Evolutionary conservation across 2,888 invertebrate species (phyloP).

Genomic region (Volucella zonaria): DNA sequence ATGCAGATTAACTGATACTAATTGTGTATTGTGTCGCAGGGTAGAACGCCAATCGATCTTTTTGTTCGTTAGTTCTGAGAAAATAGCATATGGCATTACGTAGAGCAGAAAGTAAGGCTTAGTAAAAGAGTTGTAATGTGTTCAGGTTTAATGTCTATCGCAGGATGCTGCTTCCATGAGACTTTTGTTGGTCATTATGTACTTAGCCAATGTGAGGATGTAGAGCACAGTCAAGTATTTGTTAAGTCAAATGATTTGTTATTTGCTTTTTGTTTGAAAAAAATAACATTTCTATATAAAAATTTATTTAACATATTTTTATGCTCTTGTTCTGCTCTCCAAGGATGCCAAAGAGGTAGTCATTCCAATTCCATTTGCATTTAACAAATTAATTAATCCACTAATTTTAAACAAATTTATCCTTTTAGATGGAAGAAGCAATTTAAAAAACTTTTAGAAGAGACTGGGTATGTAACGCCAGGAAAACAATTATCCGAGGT

Average conservation of each 20-base stretch:
- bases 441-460: conserved; percentile 95
- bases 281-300: conserved; percentile 56
- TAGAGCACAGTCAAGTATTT: not conserved
- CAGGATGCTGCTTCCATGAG: not conserved
- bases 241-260: not conserved
- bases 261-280: conserved; percentile 37
- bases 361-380: conserved; percentile 25
- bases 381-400: conserved; percentile 7
- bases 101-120: too few species aligned
- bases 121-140: too few species aligned
- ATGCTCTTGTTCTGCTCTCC: conserved; percentile 60
- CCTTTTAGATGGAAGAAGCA: conserved; percentile 93
- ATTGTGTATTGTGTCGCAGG: too few species aligned
- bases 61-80: too few species aligned
- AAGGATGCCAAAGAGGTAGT: conserved; percentile 85
- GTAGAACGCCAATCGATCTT: too few species aligned
- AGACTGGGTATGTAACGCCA: conserved; percentile 96
- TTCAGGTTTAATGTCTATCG: too few species aligned
- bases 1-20: too few species aligned
- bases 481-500: conserved; percentile 97
- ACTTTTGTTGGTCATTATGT: not conserved
- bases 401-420: conserved; percentile 18
- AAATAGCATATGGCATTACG: too few species aligned
- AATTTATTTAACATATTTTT: conserved; percentile 52
- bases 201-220: not conserved